Evolutionary conservation across 1,140 invertebrate species (phyloP).

Genomic region (Spodoptera frugiperda): DNA sequence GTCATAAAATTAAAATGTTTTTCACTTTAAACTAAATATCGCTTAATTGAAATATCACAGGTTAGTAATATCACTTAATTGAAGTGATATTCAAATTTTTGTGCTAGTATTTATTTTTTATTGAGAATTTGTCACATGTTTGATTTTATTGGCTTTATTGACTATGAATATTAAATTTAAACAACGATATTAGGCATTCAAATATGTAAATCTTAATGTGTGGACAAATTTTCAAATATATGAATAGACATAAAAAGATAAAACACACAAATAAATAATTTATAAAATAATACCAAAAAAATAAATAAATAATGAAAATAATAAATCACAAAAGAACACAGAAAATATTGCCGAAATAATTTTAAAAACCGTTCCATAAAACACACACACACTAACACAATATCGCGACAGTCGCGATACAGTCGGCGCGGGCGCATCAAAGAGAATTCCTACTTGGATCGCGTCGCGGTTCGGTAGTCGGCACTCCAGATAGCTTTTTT

Average conservation of each 20-base stretch:
- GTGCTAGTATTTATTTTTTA: background rate
- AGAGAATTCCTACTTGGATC: slow-evolving; percentile 55
- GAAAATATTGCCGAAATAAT: slow-evolving; percentile 1
- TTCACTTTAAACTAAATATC: background rate
- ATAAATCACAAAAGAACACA: background rate
- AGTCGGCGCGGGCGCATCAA: slow-evolving; percentile 58
- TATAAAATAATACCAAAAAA: background rate
- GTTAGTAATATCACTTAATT: background rate
- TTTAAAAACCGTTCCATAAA: slow-evolving; percentile 42
- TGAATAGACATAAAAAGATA: too few species aligned
- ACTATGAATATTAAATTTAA: too few species aligned
- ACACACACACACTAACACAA: slow-evolving; percentile 39
- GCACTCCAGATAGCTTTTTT: slow-evolving; percentile 73
- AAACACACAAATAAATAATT: too few species aligned
- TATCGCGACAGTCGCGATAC: slow-evolving; percentile 49
- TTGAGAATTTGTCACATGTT: too few species aligned
- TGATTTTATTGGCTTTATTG: background rate
- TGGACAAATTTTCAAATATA: too few species aligned
- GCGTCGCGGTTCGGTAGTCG: slow-evolving; percentile 73
- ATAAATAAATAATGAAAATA: slow-evolving; percentile 8
- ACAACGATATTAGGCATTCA: too few species aligned
- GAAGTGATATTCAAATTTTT: background rate
- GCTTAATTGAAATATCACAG: background rate
- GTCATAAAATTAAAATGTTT: slow-evolving; percentile 20
- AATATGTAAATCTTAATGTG: too few species aligned